A percentile compares a stretch with the other conserved stretches of the same genome.
Conservation (phyloP, 2,888 invertebrate species). For the Zygaena filipendulae region DNA sequence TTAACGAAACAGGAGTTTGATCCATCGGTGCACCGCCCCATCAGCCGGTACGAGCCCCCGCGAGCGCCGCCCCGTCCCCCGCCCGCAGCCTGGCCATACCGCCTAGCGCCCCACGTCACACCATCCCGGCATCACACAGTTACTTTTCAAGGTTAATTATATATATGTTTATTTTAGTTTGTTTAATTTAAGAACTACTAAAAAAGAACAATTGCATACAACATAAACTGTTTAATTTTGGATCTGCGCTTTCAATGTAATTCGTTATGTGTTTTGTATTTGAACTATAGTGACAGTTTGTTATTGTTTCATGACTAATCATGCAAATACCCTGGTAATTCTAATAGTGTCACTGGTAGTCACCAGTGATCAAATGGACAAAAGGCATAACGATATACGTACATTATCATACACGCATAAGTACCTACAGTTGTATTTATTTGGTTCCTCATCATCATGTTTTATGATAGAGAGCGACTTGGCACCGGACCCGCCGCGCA, state of each 20-base stretch:
- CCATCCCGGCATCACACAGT: conserved; percentile 73
- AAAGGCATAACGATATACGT: too few species aligned
- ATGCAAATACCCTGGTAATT: too few species aligned
- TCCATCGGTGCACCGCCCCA: conserved; percentile 79
- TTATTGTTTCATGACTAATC: too few species aligned
- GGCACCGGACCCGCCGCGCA: conserved; percentile 73
- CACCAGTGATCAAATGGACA: too few species aligned
- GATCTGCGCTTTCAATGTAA: conserved; percentile 1
- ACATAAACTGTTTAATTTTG: too few species aligned
- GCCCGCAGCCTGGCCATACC: conserved; percentile 50
- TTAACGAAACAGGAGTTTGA: conserved; percentile 78
- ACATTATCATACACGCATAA: too few species aligned
- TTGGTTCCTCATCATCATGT: conserved; percentile 34
- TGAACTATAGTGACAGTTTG: too few species aligned
- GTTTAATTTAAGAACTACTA: conserved; percentile 15
- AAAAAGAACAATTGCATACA: too few species aligned
- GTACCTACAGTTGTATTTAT: too few species aligned
- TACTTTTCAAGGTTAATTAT: conserved; percentile 76
- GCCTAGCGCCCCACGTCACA: conserved; percentile 53
- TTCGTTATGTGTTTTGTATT: conserved; percentile 9
- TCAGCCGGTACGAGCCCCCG: conserved; percentile 80
- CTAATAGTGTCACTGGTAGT: too few species aligned
- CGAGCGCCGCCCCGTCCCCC: conserved; percentile 66
- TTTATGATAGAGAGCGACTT: conserved; percentile 69
- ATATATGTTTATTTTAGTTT: conserved; percentile 33